Conservation (phyloP, 2,888 invertebrate genomes). For the Embidobia sp. region DNA sequence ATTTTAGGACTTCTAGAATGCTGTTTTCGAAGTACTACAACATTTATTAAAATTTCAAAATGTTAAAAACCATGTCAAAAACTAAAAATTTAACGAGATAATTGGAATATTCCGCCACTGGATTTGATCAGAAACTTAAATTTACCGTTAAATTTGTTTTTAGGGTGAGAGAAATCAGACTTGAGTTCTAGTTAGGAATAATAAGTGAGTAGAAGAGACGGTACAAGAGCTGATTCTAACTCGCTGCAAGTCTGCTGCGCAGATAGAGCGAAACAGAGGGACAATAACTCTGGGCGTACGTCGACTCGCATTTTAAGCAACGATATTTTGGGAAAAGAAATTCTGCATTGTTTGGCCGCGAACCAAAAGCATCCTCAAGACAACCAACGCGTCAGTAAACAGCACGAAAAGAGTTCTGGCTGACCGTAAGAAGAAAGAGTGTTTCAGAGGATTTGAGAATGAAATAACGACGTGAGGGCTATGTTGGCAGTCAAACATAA, state of each 20-base stretch:
- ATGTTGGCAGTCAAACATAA: constrained; percentile 1
- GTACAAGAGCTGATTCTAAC: not conserved
- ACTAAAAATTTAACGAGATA: too few species aligned
- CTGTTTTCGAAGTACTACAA: too few species aligned
- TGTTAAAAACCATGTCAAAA: too few species aligned
- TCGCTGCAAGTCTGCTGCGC: constrained; percentile 4
- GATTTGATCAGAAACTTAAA: too few species aligned
- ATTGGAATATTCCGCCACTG: too few species aligned
- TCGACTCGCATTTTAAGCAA: constrained; percentile 12
- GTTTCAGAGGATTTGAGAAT: not conserved
- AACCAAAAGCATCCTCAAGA: constrained; percentile 31
- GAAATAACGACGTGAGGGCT: not conserved
- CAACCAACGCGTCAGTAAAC: constrained; percentile 34
- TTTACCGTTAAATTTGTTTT: too few species aligned
- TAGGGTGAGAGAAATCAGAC: too few species aligned
- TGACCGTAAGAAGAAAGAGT: constrained; percentile 3
- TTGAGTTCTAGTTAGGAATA: too few species aligned
- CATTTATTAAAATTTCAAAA: too few species aligned
- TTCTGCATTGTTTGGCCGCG: constrained; percentile 38
- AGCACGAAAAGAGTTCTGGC: constrained; percentile 5
- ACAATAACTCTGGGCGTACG: constrained; percentile 12
- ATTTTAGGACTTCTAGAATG: too few species aligned
- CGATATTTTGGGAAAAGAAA: constrained; percentile 39
- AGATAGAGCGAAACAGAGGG: constrained; percentile 1
- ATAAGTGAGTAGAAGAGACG: constrained; percentile 18